Percentiles rank a stretch among this genome's conserved stretches.
These are phyloP conservation scores for Venusia cambrica DNA, from an alignment of 2,888 invertebrate genomes.

Conservation along the genomic window DNA sequence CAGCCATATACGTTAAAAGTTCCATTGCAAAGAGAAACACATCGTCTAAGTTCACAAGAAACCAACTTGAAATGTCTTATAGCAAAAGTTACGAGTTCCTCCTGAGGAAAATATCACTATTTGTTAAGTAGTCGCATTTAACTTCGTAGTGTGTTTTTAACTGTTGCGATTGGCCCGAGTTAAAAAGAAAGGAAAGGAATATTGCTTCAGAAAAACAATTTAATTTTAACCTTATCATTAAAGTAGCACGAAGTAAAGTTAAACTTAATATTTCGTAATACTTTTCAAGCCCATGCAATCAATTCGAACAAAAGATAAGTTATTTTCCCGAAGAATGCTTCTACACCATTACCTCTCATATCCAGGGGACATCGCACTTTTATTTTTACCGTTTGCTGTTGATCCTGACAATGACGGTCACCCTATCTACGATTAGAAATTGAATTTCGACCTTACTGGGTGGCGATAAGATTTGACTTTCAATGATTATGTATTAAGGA, in stretches of 20 bases:
- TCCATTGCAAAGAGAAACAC: slow-evolving; percentile 14
- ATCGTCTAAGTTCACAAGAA: slow-evolving; percentile 20
- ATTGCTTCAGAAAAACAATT: too few relatives aligned
- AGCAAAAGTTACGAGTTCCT: slow-evolving; percentile 18
- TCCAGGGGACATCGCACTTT: slow-evolving; percentile 13
- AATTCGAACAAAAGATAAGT: slow-evolving; percentile 15
- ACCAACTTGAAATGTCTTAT: slow-evolving; percentile 20
- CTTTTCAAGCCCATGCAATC: too few relatives aligned
- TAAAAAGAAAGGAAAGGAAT: too few relatives aligned
- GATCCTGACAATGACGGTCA: slow-evolving; percentile 5
- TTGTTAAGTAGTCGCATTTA: slow-evolving; percentile 2
- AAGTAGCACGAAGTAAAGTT: too few relatives aligned
- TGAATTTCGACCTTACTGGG: slow-evolving; percentile 12
- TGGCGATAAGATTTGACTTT: slow-evolving; percentile 8
- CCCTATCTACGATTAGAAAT: slow-evolving; percentile 8
- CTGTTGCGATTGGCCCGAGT: too few relatives aligned
- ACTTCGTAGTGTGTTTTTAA: too few relatives aligned
- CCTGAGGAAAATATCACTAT: slow-evolving; percentile 9
- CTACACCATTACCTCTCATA: slow-evolving; percentile 15
- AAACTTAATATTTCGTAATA: too few relatives aligned
- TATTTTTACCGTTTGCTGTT: slow-evolving; percentile 4
- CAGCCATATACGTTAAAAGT: slow-evolving; percentile 20
- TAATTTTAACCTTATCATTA: too few relatives aligned
- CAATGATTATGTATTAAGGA: slow-evolving; percentile 9
- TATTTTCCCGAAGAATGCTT: slow-evolving; percentile 16